Base-by-base conservation (phyloP, 2,113 vertebrate genomes). In the Anarhynchus alexandrinus region DNA sequence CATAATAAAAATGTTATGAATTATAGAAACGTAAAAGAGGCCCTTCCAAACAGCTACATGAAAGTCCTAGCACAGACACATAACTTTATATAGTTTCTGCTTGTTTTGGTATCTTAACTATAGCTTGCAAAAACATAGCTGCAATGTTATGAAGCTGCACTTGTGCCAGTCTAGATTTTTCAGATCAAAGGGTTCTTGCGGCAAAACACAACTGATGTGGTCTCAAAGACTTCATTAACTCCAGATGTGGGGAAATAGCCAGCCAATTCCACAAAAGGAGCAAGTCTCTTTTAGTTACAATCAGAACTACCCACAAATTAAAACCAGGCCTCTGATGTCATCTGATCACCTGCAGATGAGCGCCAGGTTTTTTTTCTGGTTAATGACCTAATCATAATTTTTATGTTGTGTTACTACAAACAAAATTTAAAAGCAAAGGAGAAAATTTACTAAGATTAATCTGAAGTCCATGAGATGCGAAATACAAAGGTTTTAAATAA, bases 121-220 rank as follows among this genome's bases (percentile, higher is more conserved):
- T 90, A 94, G 97, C 96, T 88, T 97, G 89, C 96, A 98, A 97
- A 98, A 98, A 98, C 86, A 98, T 96, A 96, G 97, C 97, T 94
- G 97, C 95, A 92, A 97, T 95, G 98, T 98, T 98, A 98, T 97
- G 98, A 98, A 98, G 98, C 98, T 98, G 98, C 96, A 97, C 96
- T 98, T 97, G 97, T 98, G 98, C 98, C 98, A 98, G 98, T 97
- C 98, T 98, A 88, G 93, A 98, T 97, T 97, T 95, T 98, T 97
- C 95, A 98, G 98, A 99, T 99, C 99, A 99, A 99, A 99, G 98
- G 88, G 93, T 96, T 98, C 95, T 97, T 94, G 92, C 97, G 97
- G 98, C 98, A 98, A 98, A 98, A 98, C 96, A 95, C 98, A 98
- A 99, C 98, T 98, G 98, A 99, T 99, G 99, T 99, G 99, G 99